Conservation (phyloP, 2,797 vertebrate genomes). For the Loris lydekkerianus region DNA sequence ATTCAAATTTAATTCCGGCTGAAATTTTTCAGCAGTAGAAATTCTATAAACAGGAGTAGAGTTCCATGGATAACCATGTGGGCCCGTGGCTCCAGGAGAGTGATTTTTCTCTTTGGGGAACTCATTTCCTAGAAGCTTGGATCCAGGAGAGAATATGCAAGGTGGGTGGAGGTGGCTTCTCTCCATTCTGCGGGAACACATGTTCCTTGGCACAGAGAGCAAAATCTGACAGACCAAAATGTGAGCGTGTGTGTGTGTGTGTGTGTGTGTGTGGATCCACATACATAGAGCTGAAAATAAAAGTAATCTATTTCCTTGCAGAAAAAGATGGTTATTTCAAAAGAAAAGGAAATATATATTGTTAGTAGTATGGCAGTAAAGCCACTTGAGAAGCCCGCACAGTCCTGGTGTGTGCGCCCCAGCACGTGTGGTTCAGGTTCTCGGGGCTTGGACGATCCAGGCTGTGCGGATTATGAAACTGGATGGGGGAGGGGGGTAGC, state of each 20-base stretch:
- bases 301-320: conserved; percentile 79
- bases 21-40: conserved; percentile 57
- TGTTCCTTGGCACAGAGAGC: conserved; percentile 83
- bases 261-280: conserved; percentile 69
- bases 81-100: conserved; percentile 74
- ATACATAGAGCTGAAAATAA: conserved; percentile 84
- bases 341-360: conserved; percentile 69
- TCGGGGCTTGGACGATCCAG: background rate
- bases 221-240: conserved; percentile 85
- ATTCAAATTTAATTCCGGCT: conserved; percentile 65
- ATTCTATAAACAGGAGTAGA: conserved; percentile 65
- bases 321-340: conserved; percentile 73
- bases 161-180: conserved; percentile 86
- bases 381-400: no score
- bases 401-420: background rate
- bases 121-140: conserved; percentile 86
- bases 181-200: conserved; percentile 85
- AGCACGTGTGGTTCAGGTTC: background rate
- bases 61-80: conserved; percentile 67
- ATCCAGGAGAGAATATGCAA: conserved; percentile 86
- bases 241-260: conserved; percentile 38
- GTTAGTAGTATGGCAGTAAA: conserved; percentile 3
- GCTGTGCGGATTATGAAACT: background rate
- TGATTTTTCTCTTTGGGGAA: conserved; percentile 80
- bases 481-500: background rate